Conservation (phyloP, 2,113 vertebrate species). For the Melanerpes aurifrons region DNA sequence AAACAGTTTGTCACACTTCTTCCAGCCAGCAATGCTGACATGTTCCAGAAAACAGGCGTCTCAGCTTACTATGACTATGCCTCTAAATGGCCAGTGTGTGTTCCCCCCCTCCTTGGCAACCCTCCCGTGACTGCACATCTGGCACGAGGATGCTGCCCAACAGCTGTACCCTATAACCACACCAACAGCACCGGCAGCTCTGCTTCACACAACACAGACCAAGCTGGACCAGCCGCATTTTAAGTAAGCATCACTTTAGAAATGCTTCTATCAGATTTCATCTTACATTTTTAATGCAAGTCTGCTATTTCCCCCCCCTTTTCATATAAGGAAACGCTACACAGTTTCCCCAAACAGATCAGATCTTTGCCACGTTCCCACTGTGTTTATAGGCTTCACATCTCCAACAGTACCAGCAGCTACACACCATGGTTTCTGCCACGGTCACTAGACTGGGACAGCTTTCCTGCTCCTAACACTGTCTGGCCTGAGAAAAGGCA, state of each 20-base stretch:
- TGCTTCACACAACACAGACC: not conserved
- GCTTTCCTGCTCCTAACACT: not conserved
- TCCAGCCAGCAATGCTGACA: not conserved
- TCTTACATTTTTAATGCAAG: constrained; percentile 24
- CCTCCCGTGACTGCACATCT: not conserved
- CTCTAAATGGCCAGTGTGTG: not conserved
- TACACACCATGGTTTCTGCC: accelerated
- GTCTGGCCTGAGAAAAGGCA: constrained; percentile 51
- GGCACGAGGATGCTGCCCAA: not conserved
- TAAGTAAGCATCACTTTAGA: not conserved
- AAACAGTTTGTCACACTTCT: constrained; percentile 25
- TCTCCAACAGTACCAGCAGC: not conserved
- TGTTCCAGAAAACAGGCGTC: constrained; percentile 2
- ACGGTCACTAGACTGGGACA: accelerated
- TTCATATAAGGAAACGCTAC: not conserved
- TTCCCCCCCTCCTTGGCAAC: not conserved
- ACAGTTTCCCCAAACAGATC: not conserved
- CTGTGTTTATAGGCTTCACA: not conserved
- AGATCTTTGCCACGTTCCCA: not conserved
- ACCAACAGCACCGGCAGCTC: not conserved
- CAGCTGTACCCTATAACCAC: not conserved
- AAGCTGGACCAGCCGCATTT: not conserved
- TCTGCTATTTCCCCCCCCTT: not conserved
- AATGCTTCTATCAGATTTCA: not conserved
- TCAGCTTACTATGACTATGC: not conserved